A percentile compares a stretch with the other conserved stretches of the same genome.
These are phyloP conservation scores for Esox niger DNA, from an alignment of 2,113 vertebrate species.

Conservation along the genomic window DNA sequence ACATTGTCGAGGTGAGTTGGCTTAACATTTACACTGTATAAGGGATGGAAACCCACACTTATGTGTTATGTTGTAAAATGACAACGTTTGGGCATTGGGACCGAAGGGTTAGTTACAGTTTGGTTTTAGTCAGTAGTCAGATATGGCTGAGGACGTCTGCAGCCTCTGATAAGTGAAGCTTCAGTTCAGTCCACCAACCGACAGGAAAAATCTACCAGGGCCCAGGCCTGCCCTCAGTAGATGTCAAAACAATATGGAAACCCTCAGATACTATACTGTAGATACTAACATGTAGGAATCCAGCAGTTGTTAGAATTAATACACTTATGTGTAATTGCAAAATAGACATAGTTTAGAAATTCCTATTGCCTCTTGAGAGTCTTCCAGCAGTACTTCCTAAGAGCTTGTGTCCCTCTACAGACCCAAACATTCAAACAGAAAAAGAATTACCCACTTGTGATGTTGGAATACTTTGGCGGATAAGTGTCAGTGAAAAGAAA, in stretches of 20 bases:
- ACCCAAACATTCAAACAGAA: constrained; percentile 40
- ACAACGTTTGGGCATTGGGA: not conserved
- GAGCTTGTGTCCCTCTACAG: constrained; percentile 29
- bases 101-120: constrained; percentile 55
- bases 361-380: constrained; percentile 26
- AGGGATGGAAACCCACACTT: not conserved
- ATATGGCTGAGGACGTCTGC: constrained; percentile 66
- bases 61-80: not conserved
- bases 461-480: constrained; percentile 54
- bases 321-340: constrained; percentile 20
- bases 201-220: constrained; percentile 52
- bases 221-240: constrained; percentile 30
- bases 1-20: constrained; percentile 97
- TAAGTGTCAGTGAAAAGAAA: constrained; percentile 58
- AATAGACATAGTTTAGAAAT: constrained; percentile 40
- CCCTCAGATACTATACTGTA: constrained; percentile 50
- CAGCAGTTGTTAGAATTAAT: constrained; percentile 7
- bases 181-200: constrained; percentile 53
- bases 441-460: constrained; percentile 59
- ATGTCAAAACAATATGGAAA: constrained; percentile 28
- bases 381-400: constrained; percentile 54
- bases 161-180: constrained; percentile 65
- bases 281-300: constrained; percentile 38
- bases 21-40: constrained; percentile 17
- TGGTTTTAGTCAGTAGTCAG: constrained; percentile 52